Percentiles rank a stretch among this genome's conserved stretches.
Evolutionary conservation across 2,113 vertebrate species (phyloP).

Genomic region (Serilophus lunatus): DNA sequence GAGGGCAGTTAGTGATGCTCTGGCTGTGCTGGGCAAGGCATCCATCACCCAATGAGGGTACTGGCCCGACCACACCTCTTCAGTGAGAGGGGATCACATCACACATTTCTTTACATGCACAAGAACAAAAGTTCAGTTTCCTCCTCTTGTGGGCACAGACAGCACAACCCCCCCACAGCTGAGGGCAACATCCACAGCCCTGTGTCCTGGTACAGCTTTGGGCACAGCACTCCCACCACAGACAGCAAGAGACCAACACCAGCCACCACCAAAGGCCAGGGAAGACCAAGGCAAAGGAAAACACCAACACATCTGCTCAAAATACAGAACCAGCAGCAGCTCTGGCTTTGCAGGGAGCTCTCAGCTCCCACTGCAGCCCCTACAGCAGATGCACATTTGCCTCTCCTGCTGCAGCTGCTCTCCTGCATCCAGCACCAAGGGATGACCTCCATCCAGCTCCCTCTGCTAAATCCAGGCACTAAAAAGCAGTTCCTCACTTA

Average conservation of each 20-base stretch:
- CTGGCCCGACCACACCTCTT: background rate
- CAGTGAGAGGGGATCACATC: fast-evolving
- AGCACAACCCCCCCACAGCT: fast-evolving
- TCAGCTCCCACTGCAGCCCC: fast-evolving
- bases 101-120: fast-evolving
- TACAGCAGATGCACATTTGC: background rate
- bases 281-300: background rate
- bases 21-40: fast-evolving
- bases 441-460: background rate
- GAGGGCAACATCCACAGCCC: background rate
- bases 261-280: background rate
- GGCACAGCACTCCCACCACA: background rate
- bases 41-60: fast-evolving
- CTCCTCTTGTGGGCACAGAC: no score
- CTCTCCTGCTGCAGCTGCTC: background rate
- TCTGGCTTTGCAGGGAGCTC: background rate
- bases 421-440: background rate
- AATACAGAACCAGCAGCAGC: background rate
- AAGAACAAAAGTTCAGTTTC: background rate
- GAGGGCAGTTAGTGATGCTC: background rate
- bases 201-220: background rate
- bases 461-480: background rate
- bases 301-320: background rate
- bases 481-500: background rate
- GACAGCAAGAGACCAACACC: background rate